Evolutionary conservation across 2,113 vertebrate species (phyloP).

Genomic region (Rhipidura dahli): DNA sequence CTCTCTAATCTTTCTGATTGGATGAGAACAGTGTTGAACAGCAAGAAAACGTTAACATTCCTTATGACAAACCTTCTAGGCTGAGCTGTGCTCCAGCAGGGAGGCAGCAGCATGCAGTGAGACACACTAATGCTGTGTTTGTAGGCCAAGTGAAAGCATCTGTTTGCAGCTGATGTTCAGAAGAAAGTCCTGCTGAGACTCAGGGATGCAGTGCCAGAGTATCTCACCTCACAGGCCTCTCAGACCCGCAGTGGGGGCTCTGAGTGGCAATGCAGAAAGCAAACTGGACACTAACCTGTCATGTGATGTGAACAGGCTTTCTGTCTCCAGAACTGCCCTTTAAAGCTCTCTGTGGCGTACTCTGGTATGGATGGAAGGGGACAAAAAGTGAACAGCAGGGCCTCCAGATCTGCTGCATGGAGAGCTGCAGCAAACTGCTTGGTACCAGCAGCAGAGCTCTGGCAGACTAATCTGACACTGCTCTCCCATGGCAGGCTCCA

Average conservation of each 20-base stretch:
- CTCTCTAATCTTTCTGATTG: neutral
- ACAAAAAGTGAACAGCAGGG: neutral
- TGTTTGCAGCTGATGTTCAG: neutral
- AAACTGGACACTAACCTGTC: neutral
- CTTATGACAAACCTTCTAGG: neutral
- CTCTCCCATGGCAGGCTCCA: accelerated
- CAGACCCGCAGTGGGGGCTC: accelerated
- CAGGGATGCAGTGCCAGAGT: neutral
- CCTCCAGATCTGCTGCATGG: neutral
- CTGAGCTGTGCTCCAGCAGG: neutral
- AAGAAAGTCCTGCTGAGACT: neutral
- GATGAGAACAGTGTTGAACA: neutral
- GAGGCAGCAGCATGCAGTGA: neutral
- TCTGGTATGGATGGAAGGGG: neutral
- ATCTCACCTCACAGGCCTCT: neutral
- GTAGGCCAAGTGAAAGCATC: neutral
- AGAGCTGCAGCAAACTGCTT: neutral
- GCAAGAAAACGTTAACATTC: neutral
- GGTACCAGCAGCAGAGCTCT: neutral
- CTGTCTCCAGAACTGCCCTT: neutral
- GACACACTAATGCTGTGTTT: neutral
- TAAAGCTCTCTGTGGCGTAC: neutral
- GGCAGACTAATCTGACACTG: neutral
- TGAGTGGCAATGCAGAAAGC: neutral
- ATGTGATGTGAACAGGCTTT: neutral